A percentile compares a stretch with the other conserved stretches of the same genome.
phyloP scores from a whole-genome alignment of 2,888 invertebrate species.

The Drosophila vallismaia region DNA sequence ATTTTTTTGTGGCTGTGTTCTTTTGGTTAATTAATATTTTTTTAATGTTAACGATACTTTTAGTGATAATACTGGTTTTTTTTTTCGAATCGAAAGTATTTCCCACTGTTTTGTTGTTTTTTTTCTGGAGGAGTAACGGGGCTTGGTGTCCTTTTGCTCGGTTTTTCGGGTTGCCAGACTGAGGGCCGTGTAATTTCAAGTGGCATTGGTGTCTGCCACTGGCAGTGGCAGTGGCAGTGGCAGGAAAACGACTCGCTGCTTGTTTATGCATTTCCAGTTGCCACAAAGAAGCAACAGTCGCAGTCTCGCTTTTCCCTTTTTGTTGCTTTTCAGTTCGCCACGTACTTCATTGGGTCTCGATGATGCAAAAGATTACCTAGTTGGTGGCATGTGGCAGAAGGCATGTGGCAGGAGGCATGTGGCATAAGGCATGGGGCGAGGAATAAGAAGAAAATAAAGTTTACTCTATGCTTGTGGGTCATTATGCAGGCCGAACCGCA shows the following conservation, averaged over 20 bases:
- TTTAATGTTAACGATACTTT: too few species aligned
- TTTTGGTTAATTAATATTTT: too few species aligned
- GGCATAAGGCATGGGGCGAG: slow-evolving; percentile 33
- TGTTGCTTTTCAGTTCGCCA: slow-evolving; percentile 37
- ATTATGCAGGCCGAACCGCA: slow-evolving; percentile 66
- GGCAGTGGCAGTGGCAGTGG: slow-evolving; percentile 24
- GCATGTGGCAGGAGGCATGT: slow-evolving; percentile 12
- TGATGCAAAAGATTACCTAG: slow-evolving; percentile 79
- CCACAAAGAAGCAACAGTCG: slow-evolving; percentile 65
- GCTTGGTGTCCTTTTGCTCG: slow-evolving; percentile 1
- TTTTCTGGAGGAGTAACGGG: slow-evolving; percentile 4
- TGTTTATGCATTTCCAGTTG: slow-evolving; percentile 72
- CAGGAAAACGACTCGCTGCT: slow-evolving; percentile 36
- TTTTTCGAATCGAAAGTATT: too few species aligned
- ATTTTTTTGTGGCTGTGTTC: background rate
- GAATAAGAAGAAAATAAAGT: slow-evolving; percentile 2
- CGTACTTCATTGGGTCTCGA: slow-evolving; percentile 74
- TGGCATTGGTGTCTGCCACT: slow-evolving; percentile 37
- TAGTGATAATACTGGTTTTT: too few species aligned
- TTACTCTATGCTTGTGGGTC: slow-evolving; percentile 67
- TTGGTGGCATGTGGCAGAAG: slow-evolving; percentile 64
- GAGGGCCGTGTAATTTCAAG: slow-evolving; percentile 60
- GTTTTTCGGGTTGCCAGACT: slow-evolving; percentile 7
- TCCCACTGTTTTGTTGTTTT: slow-evolving; percentile 1
- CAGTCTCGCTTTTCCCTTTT: slow-evolving; percentile 13